Conservation (phyloP, 2,797 vertebrate species). For the Cetoscarus ocellatus region DNA sequence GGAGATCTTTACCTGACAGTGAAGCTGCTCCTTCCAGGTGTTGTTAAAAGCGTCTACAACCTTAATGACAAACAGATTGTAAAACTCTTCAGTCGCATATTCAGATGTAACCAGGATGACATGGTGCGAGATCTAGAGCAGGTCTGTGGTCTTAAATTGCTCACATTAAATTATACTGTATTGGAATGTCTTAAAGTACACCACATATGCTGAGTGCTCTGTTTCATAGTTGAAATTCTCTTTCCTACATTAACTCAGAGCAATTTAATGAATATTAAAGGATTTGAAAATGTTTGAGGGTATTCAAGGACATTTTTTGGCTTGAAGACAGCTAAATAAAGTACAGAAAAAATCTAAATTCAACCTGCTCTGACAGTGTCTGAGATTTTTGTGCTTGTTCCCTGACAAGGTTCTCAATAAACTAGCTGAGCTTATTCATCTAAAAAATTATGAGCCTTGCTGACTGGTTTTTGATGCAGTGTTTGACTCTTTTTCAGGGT, state of each 20-base stretch:
- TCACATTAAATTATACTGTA: neutral
- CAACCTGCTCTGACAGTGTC: too few relatives aligned
- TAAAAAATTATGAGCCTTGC: too few relatives aligned
- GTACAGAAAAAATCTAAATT: too few relatives aligned
- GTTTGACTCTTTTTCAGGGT: conserved; percentile 81
- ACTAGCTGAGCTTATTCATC: too few relatives aligned
- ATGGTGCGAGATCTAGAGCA: conserved; percentile 97
- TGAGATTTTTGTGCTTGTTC: too few relatives aligned
- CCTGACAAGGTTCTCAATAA: too few relatives aligned
- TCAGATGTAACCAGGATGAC: conserved; percentile 93
- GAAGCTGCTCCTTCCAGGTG: conserved; percentile 95
- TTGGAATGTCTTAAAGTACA: fast-evolving
- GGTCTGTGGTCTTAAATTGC: conserved; percentile 77
- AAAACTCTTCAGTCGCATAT: conserved; percentile 96
- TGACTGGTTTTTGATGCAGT: too few relatives aligned
- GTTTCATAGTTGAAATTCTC: neutral
- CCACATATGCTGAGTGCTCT: neutral
- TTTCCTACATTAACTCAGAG: too few relatives aligned
- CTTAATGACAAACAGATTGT: conserved; percentile 99
- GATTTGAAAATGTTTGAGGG: too few relatives aligned
- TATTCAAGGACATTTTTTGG: too few relatives aligned
- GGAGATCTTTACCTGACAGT: conserved; percentile 95
- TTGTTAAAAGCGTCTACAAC: conserved; percentile 98
- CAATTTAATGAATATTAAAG: too few relatives aligned
- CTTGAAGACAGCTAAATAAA: too few relatives aligned